Evolutionary conservation across 2,888 invertebrate species (phyloP), one percentile per base, ranked within the genome.

Genomic region (Xiphydria camelus): DNA sequence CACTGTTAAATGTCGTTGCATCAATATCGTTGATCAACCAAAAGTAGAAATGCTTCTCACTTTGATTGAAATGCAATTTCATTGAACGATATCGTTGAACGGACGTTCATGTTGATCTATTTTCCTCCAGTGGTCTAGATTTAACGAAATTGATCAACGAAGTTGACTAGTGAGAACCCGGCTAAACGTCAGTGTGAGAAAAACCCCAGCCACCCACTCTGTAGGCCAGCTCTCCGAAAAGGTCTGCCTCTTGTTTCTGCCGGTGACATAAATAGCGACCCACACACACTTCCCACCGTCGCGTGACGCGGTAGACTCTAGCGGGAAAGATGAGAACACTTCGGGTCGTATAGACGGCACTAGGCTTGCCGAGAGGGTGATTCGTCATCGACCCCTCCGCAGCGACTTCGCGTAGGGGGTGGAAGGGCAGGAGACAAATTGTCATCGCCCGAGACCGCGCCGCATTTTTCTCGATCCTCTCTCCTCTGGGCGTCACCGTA

Each of bases 221-320:
- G 34, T 25, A 38, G 29, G 25, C 38, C 20, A 4, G 29, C 29
- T 29, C 12, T 12, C 4, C 6, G 29, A 29, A 14, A 29, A 26
- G 29, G 12, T 29, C 14, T 29, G 29, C 15, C 29, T 29, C 29
- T 29, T 29, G 29, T 29, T 53, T 61, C 47, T 53, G 57, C 48
- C 45, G 49, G 48, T 55, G 53, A 59, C 53, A 54, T 53, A 62
- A 61, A 59, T 62, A 59, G 52, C 49, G 51, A 53, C 55, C 55
- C 47, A 57, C n/a, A n/a, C n/a, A n/a, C n/a, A n/a, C 52, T 62
- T 60, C 35, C 52, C 41, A 32, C 23, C 45, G 41, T 47, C 31
- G 47, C 40, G 23, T n/a, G n/a, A 15, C 15, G 45, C 31, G 18
- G 26, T 4, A 33, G 33, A 7, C 22, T 35, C 26, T 37, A 36